Evolutionary conservation across 2,113 vertebrate species (phyloP).

Genomic region (Capreolus pygargus): DNA sequence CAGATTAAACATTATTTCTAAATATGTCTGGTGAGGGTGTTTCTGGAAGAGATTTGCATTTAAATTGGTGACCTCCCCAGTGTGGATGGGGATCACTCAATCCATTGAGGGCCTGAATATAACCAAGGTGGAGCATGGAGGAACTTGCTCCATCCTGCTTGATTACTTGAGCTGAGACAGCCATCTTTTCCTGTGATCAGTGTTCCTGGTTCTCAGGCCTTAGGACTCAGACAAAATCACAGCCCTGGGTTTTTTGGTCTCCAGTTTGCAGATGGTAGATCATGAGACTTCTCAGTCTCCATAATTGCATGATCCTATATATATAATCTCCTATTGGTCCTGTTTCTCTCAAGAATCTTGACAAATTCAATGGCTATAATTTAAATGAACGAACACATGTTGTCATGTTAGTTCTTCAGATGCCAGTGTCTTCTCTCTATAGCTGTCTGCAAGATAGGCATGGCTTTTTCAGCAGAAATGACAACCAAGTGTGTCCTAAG

Average conservation of each 20-base stretch:
- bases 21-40: not conserved
- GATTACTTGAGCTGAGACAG: not conserved
- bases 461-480: not conserved
- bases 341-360: not conserved
- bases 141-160: not conserved
- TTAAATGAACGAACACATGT: not conserved
- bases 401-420: not conserved
- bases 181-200: too few species aligned
- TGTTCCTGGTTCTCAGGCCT: not conserved
- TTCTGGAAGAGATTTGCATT: not conserved
- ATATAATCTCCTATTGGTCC: not conserved
- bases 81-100: not conserved
- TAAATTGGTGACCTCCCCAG: not conserved
- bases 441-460: not conserved
- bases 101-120: not conserved
- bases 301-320: not conserved
- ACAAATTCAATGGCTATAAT: not conserved
- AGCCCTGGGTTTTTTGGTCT: not conserved
- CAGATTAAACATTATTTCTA: not conserved
- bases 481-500: not conserved
- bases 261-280: not conserved
- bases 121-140: not conserved
- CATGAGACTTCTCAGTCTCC: not conserved
- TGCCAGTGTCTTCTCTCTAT: not conserved
- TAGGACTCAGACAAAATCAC: not conserved